Percentiles rank a stretch among this genome's conserved stretches.
These are phyloP conservation scores for Lordiphosa collinella DNA, from an alignment of 1,140 invertebrate genomes.

Conservation along the genomic window DNA sequence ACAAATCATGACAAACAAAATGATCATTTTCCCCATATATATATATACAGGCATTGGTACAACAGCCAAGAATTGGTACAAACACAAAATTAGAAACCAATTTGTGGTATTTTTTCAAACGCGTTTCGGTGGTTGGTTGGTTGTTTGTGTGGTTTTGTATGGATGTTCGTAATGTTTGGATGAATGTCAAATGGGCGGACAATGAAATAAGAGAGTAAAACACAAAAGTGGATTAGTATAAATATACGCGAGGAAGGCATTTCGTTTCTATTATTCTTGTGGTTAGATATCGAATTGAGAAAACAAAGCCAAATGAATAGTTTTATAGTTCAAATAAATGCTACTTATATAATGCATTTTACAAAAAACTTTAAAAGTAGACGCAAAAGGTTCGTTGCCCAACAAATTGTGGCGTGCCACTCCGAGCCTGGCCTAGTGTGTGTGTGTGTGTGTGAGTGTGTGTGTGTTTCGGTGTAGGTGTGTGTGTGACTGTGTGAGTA, in stretches of 20 bases:
- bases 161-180: conserved; percentile 24
- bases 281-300: conserved; percentile 34
- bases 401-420: conserved; percentile 32
- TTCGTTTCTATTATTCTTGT: conserved; percentile 38
- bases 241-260: conserved; percentile 40
- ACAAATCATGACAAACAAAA: conserved; percentile 32
- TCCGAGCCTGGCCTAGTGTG: conserved; percentile 22
- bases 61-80: conserved; percentile 36
- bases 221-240: conserved; percentile 67
- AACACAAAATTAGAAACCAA: conserved; percentile 36
- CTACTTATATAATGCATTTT: conserved; percentile 1
- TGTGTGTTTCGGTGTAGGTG: conserved; percentile 18
- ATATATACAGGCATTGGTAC: conserved; percentile 39
- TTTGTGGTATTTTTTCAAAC: conserved; percentile 59
- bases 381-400: conserved; percentile 8
- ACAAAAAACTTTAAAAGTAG: conserved; percentile 7
- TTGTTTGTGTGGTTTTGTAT: not conserved
- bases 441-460: conserved; percentile 26
- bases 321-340: conserved; percentile 20
- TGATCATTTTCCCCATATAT: conserved; percentile 12
- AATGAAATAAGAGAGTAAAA: conserved; percentile 74
- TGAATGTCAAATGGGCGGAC: conserved; percentile 42
- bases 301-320: conserved; percentile 15
- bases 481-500: conserved; percentile 10
- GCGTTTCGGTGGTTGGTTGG: conserved; percentile 42